Evolutionary conservation across 1,140 invertebrate genomes (phyloP).

Genomic region (Microplitis demolitor): DNA sequence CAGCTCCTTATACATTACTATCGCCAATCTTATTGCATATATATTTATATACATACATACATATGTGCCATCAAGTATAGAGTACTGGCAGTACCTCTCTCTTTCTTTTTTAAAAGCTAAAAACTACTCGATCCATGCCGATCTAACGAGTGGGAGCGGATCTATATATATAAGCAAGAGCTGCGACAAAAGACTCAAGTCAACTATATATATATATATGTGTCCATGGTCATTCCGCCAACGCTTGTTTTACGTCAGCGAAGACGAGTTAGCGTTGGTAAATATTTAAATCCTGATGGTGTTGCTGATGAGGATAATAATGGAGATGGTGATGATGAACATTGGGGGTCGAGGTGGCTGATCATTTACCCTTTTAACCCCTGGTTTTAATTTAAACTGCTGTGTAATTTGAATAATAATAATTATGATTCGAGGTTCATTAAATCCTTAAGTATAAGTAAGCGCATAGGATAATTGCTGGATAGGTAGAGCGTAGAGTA

Average conservation of each 20-base stretch:
- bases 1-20: conserved; percentile 24
- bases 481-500: background rate
- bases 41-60: background rate
- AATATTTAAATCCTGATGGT: background rate
- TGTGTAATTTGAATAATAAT: no score
- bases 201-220: background rate
- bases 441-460: no score
- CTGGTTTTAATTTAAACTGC: no score
- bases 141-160: conserved; percentile 27
- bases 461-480: no score
- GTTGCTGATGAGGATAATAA: no score
- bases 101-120: background rate
- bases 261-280: background rate
- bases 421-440: no score
- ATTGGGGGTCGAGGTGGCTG: no score
- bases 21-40: conserved; percentile 14
- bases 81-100: background rate
- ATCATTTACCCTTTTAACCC: no score
- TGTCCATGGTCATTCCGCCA: conserved; percentile 40
- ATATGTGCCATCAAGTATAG: no score
- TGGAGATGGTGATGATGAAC: no score
- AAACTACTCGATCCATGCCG: background rate
- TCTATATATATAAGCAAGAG: conserved; percentile 12
- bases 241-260: conserved; percentile 42
- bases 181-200: background rate